phyloP scores from a whole-genome alignment of 2,888 invertebrate genomes.

The Chromoteleia sp. region DNA sequence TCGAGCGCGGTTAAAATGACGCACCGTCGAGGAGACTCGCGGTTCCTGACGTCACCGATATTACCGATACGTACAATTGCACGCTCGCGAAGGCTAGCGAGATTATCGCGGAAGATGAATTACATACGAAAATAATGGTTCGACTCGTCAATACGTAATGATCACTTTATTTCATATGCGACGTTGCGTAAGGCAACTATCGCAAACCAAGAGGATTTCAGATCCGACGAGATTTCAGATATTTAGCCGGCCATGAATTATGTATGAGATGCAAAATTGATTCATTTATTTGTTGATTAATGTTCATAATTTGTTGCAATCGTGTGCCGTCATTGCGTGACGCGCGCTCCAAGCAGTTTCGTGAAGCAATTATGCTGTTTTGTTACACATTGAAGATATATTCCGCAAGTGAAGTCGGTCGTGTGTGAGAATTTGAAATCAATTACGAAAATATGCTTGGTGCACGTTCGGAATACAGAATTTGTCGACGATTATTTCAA shows the following conservation, averaged over 20 bases:
- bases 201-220: slow-evolving; percentile 41
- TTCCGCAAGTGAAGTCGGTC: neutral
- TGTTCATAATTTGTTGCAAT: slow-evolving; percentile 52
- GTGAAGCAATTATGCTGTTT: slow-evolving; percentile 31
- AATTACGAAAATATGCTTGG: slow-evolving; percentile 14
- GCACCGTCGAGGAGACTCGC: slow-evolving; percentile 31
- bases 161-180: slow-evolving; percentile 36
- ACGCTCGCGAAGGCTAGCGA: slow-evolving; percentile 51
- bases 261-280: slow-evolving; percentile 46
- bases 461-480: neutral
- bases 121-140: slow-evolving; percentile 57
- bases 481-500: neutral
- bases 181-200: slow-evolving; percentile 44
- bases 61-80: slow-evolving; percentile 53
- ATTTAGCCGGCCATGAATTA: slow-evolving; percentile 32
- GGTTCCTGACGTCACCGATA: slow-evolving; percentile 59
- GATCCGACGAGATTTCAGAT: slow-evolving; percentile 42
- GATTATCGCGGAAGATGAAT: slow-evolving; percentile 63
- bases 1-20: slow-evolving; percentile 29
- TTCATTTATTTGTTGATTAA: slow-evolving; percentile 60
- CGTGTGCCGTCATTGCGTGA: slow-evolving; percentile 30
- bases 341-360: slow-evolving; percentile 16
- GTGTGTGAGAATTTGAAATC: slow-evolving; percentile 6
- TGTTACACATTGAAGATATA: slow-evolving; percentile 33
- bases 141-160: slow-evolving; percentile 44